Percentiles rank a stretch among this genome's conserved stretches.
Conservation (phyloP, 2,797 vertebrate genomes). For the Echeneis naucrates region DNA sequence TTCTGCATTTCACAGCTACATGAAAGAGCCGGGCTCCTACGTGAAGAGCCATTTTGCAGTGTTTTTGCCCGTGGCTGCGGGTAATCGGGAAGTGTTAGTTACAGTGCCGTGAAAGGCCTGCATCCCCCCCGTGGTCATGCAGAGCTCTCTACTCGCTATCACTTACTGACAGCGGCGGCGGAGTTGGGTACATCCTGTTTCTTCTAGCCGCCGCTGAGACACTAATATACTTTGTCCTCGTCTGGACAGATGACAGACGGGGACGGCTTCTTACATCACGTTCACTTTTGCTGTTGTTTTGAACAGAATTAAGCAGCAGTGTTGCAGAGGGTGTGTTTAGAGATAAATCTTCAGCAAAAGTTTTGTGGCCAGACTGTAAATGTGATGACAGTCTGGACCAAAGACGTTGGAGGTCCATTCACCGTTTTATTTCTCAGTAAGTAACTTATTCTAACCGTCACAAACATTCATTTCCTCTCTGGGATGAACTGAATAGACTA, state of each 20-base stretch:
- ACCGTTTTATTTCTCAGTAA: too few species aligned
- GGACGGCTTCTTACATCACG: not conserved
- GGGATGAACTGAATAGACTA: too few species aligned
- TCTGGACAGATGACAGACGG: conserved; percentile 2
- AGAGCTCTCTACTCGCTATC: conserved; percentile 37
- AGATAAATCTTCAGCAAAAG: too few species aligned
- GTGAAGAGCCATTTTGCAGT: conserved; percentile 51
- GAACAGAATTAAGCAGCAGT: too few species aligned
- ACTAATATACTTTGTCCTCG: conserved; percentile 10
- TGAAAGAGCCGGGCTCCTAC: conserved; percentile 33
- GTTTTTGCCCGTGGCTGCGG: conserved; percentile 48
- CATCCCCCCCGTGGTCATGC: conserved; percentile 51
- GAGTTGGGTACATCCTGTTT: conserved; percentile 20
- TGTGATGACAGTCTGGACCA: too few species aligned
- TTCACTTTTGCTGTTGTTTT: too few species aligned
- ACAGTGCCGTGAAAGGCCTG: conserved; percentile 47
- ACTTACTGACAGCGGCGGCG: conserved; percentile 41
- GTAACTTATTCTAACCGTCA: too few species aligned
- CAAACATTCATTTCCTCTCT: too few species aligned
- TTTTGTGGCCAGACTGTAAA: too few species aligned
- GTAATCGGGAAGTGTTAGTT: conserved; percentile 71
- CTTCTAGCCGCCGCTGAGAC: conserved; percentile 35
- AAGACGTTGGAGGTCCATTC: too few species aligned
- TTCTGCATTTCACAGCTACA: conserved; percentile 44
- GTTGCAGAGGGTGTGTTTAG: too few species aligned